Conservation (phyloP, 2,797 vertebrate genomes). For the Huso huso region DNA sequence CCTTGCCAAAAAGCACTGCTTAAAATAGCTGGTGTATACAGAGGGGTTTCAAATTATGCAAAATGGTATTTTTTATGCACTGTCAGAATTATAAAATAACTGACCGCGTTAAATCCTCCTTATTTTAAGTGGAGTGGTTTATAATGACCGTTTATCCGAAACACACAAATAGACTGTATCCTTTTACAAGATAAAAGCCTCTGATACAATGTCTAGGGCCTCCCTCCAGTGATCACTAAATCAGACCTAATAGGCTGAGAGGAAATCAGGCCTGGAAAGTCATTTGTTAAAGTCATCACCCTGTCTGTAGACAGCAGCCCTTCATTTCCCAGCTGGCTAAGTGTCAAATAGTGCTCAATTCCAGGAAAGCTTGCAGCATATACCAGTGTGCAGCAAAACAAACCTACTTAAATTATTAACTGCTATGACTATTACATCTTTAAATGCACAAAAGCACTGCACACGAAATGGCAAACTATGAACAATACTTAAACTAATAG, state of each 20-base stretch:
- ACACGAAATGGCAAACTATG: conserved; percentile 7
- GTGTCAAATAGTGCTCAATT: conserved; percentile 4
- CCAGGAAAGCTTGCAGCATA: neutral
- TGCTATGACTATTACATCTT: neutral
- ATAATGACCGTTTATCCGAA: conserved; percentile 7
- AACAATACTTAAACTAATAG: neutral
- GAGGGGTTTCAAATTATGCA: neutral
- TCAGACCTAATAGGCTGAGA: conserved; percentile 4
- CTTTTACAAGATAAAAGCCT: conserved; percentile 4
- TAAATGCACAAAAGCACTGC: neutral
- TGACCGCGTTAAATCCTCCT: neutral
- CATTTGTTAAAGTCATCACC: conserved; percentile 1
- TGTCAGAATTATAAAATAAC: neutral
- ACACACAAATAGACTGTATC: conserved; percentile 6
- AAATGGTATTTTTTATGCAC: neutral
- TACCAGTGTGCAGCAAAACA: neutral
- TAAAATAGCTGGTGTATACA: neutral
- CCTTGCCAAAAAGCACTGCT: neutral
- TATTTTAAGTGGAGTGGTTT: neutral
- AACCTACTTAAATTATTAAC: conserved; percentile 17
- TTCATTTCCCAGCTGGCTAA: conserved; percentile 8
- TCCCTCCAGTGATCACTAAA: conserved; percentile 6
- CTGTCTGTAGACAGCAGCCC: neutral
- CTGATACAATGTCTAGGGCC: neutral
- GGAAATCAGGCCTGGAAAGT: neutral